phyloP scores from a whole-genome alignment of 2,797 vertebrate genomes.

The Phoeniculus purpureus region DNA sequence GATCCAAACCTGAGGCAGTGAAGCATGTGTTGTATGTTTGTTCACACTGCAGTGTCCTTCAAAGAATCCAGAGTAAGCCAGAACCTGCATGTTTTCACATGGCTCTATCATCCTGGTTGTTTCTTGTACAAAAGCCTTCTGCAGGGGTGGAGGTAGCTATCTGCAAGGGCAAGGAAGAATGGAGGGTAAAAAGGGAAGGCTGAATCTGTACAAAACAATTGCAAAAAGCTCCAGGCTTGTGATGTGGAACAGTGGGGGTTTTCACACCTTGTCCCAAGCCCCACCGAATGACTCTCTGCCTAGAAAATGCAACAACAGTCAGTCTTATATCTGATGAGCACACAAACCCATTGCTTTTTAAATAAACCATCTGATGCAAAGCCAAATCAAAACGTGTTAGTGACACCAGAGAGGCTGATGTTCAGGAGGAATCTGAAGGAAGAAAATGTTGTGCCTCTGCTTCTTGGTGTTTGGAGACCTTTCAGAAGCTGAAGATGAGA shows the following conservation, averaged over 20 bases:
- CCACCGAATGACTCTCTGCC: background rate
- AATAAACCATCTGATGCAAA: background rate
- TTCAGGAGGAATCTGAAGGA: background rate
- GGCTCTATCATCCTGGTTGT: background rate
- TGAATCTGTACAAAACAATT: background rate
- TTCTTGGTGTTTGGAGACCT: background rate
- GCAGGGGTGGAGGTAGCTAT: background rate
- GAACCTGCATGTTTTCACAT: background rate
- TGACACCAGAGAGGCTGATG: background rate
- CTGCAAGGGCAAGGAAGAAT: background rate
- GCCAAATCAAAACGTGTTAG: background rate
- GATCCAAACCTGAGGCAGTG: background rate
- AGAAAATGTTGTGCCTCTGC: background rate
- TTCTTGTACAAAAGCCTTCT: background rate
- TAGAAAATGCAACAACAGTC: background rate
- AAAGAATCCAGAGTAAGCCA: background rate
- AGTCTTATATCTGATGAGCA: background rate
- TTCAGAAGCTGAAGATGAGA: background rate
- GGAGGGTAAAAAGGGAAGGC: background rate
- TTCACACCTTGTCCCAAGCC: background rate
- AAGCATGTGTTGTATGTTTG: background rate
- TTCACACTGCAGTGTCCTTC: background rate
- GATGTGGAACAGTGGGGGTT: background rate
- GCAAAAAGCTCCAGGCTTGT: background rate
- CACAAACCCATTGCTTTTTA: background rate